Percentiles rank a stretch among this genome's conserved stretches.
Evolutionary conservation across 2,888 invertebrate species (phyloP).

Genomic region (Athalia rosae): DNA sequence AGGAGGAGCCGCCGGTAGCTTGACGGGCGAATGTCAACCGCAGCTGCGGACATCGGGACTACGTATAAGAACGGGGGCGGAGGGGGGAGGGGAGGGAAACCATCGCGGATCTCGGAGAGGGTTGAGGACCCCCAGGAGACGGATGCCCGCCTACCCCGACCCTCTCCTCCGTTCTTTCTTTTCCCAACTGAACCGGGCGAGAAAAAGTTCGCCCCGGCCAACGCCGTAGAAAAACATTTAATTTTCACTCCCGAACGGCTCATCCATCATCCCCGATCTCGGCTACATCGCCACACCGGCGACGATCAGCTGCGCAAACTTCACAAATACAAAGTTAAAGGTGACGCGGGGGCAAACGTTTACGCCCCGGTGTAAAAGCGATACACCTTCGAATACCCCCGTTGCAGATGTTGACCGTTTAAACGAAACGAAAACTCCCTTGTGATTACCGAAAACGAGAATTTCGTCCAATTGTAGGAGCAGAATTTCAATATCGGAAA

Average conservation of each 20-base stretch:
- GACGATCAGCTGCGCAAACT: neutral
- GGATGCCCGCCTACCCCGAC: neutral
- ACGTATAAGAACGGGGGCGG: neutral
- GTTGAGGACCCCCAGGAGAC: constrained; percentile 4
- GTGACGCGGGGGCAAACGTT: no score
- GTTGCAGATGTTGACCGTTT: constrained; percentile 8
- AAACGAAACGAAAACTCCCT: neutral
- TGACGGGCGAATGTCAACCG: constrained; percentile 29
- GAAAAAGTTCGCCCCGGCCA: neutral
- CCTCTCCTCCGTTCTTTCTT: neutral
- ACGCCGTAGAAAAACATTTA: constrained; percentile 37
- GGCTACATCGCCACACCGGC: neutral
- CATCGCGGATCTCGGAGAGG: neutral
- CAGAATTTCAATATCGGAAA: neutral
- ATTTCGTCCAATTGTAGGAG: neutral
- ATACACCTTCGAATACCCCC: neutral
- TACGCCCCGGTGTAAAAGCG: no score
- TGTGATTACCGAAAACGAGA: constrained; percentile 1
- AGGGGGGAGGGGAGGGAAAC: neutral
- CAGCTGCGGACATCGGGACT: constrained; percentile 12
- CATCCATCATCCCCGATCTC: constrained; percentile 38
- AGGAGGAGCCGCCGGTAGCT: constrained; percentile 3
- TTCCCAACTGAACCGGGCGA: constrained; percentile 16
- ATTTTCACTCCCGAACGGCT: constrained; percentile 35
- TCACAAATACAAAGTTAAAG: no score